These are phyloP conservation scores for Conopomorpha cramerella DNA, from an alignment of 1,140 invertebrate genomes.

Conservation along the genomic window DNA sequence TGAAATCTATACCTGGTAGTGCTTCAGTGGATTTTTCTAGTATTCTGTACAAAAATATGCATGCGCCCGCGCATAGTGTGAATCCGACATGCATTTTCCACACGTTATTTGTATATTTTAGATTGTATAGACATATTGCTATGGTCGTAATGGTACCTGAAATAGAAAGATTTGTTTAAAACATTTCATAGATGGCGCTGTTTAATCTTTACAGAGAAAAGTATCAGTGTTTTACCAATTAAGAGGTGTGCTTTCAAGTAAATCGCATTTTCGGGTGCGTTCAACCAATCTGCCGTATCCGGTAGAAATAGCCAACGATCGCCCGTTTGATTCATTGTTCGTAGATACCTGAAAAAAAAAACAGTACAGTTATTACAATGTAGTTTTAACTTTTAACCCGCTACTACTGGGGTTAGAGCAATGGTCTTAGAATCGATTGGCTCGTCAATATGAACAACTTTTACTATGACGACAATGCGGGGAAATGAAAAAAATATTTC, in stretches of 20 bases:
- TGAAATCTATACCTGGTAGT: too few species aligned
- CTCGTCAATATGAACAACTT: too few species aligned
- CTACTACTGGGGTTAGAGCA: too few species aligned
- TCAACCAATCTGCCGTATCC: constrained; percentile 71
- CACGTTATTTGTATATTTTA: constrained; percentile 32
- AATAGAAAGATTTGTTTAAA: constrained; percentile 9
- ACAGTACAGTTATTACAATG: too few species aligned
- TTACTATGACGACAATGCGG: too few species aligned
- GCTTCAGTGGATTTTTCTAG: constrained; percentile 16
- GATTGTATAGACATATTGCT: constrained; percentile 29
- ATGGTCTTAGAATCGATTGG: too few species aligned
- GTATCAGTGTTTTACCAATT: too few species aligned
- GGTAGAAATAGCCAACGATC: constrained; percentile 80
- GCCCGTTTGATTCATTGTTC: constrained; percentile 82
- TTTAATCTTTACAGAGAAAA: neutral
- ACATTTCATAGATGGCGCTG: neutral
- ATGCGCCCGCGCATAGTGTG: constrained; percentile 19
- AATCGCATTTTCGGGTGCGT: constrained; percentile 55
- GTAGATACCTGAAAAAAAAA: constrained; percentile 59
- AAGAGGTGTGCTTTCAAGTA: constrained; percentile 59
- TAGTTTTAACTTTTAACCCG: too few species aligned
- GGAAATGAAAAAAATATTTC: too few species aligned
- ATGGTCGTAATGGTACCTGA: constrained; percentile 30
- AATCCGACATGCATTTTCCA: constrained; percentile 38
- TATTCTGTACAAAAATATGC: constrained; percentile 33